Percentiles rank a stretch among this genome's conserved stretches.
These are phyloP conservation scores for Gymnoscelis rufifasciata DNA, from an alignment of 2,888 invertebrate species.

Conservation along the genomic window DNA sequence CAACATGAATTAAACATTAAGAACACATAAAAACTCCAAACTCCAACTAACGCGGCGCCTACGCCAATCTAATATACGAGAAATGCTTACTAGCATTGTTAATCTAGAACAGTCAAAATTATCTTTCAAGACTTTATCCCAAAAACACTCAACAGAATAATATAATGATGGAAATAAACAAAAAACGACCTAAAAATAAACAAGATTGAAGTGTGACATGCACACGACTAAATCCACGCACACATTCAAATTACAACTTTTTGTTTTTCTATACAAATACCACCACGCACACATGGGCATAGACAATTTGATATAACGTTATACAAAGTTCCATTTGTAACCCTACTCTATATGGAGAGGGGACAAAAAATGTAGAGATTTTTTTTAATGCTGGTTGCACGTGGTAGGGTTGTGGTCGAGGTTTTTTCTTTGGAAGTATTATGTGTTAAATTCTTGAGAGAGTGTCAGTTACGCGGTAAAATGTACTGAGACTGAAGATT, in stretches of 20 bases:
- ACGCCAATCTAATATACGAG: too few species aligned
- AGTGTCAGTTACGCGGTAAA: conserved; percentile 52
- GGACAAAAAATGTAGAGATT: conserved; percentile 61
- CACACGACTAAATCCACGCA: conserved; percentile 31
- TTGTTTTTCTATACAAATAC: too few species aligned
- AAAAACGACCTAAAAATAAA: neutral
- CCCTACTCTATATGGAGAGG: conserved; percentile 63
- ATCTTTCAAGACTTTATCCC: conserved; percentile 10
- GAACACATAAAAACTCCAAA: too few species aligned
- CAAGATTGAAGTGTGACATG: conserved; percentile 35
- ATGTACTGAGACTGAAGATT: neutral
- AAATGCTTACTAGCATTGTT: too few species aligned
- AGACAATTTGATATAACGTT: conserved; percentile 41
- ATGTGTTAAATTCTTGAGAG: conserved; percentile 65
- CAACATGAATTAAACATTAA: too few species aligned
- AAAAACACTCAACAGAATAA: conserved; percentile 24
- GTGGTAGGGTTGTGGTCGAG: conserved; percentile 74
- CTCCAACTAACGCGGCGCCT: too few species aligned
- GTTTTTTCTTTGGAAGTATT: conserved; percentile 65
- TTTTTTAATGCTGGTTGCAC: conserved; percentile 66
- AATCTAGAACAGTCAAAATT: neutral
- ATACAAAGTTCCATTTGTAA: conserved; percentile 72
- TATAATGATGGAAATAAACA: conserved; percentile 27
- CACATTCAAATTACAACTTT: neutral
- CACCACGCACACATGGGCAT: conserved; percentile 19